phyloP scores from a whole-genome alignment of 2,113 vertebrate genomes.

The Ivindomyrus marchei region DNA sequence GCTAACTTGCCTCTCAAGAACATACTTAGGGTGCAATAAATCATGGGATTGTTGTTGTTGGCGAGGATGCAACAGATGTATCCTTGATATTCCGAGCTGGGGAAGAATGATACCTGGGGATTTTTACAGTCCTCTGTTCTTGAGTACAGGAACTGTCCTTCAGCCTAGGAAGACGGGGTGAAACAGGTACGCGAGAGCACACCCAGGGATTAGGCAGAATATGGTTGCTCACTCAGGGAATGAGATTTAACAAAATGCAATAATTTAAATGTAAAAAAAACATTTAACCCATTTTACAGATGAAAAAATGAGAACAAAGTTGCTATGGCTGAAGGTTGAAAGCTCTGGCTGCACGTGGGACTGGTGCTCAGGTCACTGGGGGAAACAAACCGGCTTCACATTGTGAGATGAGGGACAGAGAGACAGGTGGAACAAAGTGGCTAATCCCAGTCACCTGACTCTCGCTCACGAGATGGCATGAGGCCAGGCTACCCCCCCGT shows the following conservation, averaged over 20 bases:
- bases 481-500: background rate
- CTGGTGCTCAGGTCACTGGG: background rate
- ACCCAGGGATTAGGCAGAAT: background rate
- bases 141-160: background rate
- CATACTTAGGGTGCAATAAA: too few relatives aligned
- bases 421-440: background rate
- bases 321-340: background rate
- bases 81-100: background rate
- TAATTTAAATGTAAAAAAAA: background rate
- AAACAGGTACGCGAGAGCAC: background rate
- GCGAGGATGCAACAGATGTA: background rate
- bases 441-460: background rate
- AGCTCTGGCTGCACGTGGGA: background rate
- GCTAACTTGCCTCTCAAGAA: too few relatives aligned
- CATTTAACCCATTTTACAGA: background rate
- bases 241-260: background rate
- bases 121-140: background rate
- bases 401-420: background rate
- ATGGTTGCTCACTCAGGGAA: background rate
- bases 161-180: background rate
- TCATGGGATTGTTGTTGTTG: background rate
- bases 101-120: background rate
- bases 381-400: background rate
- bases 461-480: background rate
- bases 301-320: background rate